Evolutionary conservation across 2,797 vertebrate genomes (phyloP).

Genomic region (Hemitrygon akajei): DNA sequence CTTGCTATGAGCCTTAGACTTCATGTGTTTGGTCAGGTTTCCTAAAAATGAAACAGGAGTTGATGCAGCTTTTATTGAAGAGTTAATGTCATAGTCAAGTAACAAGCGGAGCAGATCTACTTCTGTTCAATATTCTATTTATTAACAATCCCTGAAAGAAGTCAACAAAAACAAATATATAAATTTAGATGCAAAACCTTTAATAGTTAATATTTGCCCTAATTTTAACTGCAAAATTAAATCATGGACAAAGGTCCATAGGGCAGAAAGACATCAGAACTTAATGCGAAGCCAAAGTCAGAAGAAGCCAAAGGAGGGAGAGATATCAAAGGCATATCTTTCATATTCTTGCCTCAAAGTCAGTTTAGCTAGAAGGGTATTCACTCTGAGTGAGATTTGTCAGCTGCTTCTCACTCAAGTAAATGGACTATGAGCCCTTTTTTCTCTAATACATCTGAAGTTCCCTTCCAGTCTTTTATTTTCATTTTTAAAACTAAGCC

Average conservation of each 20-base stretch:
- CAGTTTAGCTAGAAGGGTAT: neutral
- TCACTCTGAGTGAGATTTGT: neutral
- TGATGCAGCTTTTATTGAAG: neutral
- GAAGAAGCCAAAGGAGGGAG: neutral
- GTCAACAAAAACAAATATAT: neutral
- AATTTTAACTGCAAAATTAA: neutral
- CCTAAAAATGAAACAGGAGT: constrained; percentile 61
- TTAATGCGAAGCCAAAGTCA: neutral
- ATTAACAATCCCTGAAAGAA: neutral
- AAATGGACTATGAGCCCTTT: neutral
- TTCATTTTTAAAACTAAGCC: neutral
- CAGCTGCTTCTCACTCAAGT: neutral
- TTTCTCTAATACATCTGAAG: neutral
- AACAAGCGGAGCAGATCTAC: neutral
- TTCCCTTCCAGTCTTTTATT: neutral
- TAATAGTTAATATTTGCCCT: neutral
- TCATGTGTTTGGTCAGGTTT: constrained; percentile 99
- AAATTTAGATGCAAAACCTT: neutral
- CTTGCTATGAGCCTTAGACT: constrained; percentile 98
- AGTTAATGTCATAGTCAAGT: neutral
- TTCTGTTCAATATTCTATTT: constrained; percentile 1
- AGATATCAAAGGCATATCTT: neutral
- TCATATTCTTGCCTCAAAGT: neutral
- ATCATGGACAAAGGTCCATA: neutral
- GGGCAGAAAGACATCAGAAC: neutral